Conservation (phyloP, 2,888 invertebrate genomes). For the Mantis religiosa region DNA sequence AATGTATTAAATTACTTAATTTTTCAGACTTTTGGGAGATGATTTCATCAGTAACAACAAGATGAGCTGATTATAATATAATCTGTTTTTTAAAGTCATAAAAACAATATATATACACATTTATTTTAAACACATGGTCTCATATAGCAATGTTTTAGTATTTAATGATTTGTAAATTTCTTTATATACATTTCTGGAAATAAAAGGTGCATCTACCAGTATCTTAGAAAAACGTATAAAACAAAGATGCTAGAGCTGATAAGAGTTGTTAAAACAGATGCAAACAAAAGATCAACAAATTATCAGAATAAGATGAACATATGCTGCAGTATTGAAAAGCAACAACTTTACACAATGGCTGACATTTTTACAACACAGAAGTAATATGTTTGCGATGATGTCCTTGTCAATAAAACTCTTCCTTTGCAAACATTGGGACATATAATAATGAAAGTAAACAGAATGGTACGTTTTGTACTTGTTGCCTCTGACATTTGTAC, state of each 20-base stretch:
- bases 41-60: neutral
- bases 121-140: neutral
- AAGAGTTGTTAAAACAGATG: neutral
- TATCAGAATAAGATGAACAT: neutral
- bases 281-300: neutral
- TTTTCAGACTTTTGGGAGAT: neutral
- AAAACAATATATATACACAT: neutral
- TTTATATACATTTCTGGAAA: neutral
- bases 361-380: neutral
- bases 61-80: neutral
- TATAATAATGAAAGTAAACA: too few species aligned
- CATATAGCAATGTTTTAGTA: neutral
- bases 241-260: neutral
- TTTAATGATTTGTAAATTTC: neutral
- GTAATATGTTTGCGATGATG: neutral
- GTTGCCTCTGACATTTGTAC: neutral
- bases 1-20: too few species aligned
- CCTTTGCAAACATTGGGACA: too few species aligned
- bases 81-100: neutral
- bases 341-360: neutral
- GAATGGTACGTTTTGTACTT: too few species aligned
- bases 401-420: neutral
- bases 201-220: neutral
- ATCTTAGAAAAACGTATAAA: neutral
- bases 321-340: neutral